Evolutionary conservation across 1,140 invertebrate genomes (phyloP).

Genomic region (Euschistus heros): DNA sequence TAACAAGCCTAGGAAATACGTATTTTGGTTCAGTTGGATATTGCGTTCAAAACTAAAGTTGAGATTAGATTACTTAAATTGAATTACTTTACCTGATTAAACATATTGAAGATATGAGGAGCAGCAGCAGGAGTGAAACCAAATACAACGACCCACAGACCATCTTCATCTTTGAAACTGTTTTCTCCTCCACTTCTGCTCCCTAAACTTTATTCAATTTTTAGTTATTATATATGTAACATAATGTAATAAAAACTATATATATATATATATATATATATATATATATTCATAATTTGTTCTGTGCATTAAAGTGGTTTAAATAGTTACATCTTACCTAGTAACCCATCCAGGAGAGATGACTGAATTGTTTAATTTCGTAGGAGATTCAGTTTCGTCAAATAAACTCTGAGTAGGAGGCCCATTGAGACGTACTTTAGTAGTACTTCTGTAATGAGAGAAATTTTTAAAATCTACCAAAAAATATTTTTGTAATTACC

Average conservation of each 20-base stretch:
- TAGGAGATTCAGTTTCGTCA: conserved; percentile 3
- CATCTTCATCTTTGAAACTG: background rate
- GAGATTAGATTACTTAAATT: background rate
- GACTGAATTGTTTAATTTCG: background rate
- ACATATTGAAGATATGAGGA: conserved; percentile 4
- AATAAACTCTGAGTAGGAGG: conserved; percentile 6
- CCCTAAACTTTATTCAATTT: no score
- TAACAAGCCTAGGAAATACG: background rate
- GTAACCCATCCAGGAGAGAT: background rate
- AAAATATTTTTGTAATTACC: no score
- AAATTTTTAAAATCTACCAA: no score
- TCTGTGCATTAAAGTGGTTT: no score
- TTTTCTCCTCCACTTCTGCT: background rate
- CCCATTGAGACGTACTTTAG: background rate
- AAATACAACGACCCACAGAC: conserved; percentile 11
- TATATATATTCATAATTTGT: background rate
- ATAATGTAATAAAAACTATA: no score
- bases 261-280: no score
- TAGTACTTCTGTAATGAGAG: background rate
- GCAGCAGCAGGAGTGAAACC: conserved; percentile 6
- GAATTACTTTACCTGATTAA: conserved; percentile 1
- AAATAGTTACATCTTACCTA: background rate
- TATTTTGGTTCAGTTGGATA: background rate
- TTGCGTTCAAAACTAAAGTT: background rate
- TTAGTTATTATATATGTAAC: background rate